Evolutionary conservation across 2,113 vertebrate species (phyloP).

Genomic region (Tenebrosternarchus preto): DNA sequence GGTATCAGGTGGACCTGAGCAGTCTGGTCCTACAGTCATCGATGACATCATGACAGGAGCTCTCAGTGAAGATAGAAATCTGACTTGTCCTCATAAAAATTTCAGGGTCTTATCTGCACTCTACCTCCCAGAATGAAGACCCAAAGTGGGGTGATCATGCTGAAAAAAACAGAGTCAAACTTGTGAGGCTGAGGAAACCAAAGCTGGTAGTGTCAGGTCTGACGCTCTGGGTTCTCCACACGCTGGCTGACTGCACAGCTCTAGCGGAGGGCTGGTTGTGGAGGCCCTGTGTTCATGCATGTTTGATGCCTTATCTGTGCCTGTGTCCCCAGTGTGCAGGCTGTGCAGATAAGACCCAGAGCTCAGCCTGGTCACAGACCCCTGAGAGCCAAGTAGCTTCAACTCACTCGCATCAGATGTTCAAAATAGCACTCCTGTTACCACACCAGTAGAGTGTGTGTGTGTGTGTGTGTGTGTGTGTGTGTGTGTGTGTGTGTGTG

Average conservation of each 20-base stretch:
- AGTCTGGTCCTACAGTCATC: conserved; percentile 26
- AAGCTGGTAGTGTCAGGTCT: background rate
- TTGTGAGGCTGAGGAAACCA: background rate
- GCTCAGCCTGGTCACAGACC: background rate
- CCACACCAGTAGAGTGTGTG: background rate
- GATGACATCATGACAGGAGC: conserved; percentile 61
- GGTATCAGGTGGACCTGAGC: conserved; percentile 54
- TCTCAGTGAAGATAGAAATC: conserved; percentile 52
- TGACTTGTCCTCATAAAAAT: conserved; percentile 64
- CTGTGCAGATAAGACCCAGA: conserved; percentile 47
- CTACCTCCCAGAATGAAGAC: conserved; percentile 33
- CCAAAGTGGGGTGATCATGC: conserved; percentile 13
- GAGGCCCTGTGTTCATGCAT: conserved; percentile 55
- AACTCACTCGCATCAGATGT: conserved; percentile 23
- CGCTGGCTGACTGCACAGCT: too few relatives aligned
- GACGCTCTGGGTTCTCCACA: background rate
- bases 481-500: background rate
- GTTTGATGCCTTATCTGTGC: conserved; percentile 57
- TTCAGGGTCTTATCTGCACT: conserved; percentile 59
- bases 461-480: background rate
- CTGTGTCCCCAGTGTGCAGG: conserved; percentile 25
- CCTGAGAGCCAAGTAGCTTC: background rate
- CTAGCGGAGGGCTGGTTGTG: conserved; percentile 13
- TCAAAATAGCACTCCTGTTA: conserved; percentile 33
- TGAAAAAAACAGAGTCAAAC: conserved; percentile 9